Percentiles rank a stretch among this genome's conserved stretches.
These are phyloP conservation scores for Limnodromus scolopaceus DNA, from an alignment of 2,797 vertebrate genomes.

Conservation along the genomic window DNA sequence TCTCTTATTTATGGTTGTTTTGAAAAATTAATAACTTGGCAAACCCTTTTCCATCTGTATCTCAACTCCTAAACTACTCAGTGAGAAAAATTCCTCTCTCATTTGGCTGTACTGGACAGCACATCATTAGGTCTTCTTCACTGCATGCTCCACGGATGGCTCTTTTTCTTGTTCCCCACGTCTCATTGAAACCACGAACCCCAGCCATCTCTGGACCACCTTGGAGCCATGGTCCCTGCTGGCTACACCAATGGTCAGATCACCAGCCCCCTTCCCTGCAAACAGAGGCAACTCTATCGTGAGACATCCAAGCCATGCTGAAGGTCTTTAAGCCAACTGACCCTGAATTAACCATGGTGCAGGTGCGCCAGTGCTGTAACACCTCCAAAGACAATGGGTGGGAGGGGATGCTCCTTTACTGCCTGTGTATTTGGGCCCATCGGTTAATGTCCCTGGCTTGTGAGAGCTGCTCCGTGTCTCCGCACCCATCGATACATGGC, in stretches of 20 bases:
- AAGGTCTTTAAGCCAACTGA: neutral
- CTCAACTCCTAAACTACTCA: neutral
- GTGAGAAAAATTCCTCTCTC: neutral
- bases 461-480: neutral
- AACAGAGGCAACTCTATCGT: neutral
- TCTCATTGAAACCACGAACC: neutral
- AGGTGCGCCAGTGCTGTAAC: accelerated
- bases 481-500: neutral
- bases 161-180: neutral
- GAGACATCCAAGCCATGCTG: accelerated
- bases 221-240: neutral
- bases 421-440: neutral
- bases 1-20: neutral
- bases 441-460: neutral
- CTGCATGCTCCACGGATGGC: neutral
- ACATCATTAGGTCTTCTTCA: neutral
- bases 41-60: neutral
- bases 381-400: neutral
- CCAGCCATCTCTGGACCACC: neutral
- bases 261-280: neutral
- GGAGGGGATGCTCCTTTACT: neutral
- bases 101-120: neutral
- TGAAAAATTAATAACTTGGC: neutral
- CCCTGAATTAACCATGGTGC: neutral
- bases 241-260: neutral